phyloP scores from a whole-genome alignment of 1,140 invertebrate species.

The silkworm (Bombyx mori) region DNA sequence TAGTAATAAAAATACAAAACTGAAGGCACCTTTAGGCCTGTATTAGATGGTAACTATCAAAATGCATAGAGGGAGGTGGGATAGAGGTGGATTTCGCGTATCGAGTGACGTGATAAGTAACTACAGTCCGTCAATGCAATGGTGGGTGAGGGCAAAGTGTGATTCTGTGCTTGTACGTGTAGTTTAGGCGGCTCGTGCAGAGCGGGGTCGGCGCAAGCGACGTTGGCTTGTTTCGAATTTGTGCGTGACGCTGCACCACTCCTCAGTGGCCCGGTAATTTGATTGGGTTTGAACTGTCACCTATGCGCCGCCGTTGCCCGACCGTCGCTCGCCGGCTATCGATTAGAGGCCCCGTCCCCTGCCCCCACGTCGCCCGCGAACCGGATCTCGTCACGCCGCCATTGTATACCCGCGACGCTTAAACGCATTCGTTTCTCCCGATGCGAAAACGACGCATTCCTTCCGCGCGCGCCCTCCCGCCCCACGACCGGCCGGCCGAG shows the following conservation, averaged over 20 bases:
- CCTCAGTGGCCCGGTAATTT: conserved; percentile 59
- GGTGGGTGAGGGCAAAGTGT: conserved; percentile 20
- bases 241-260: conserved; percentile 54
- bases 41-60: too few species aligned
- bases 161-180: conserved; percentile 32
- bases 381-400: conserved; percentile 70
- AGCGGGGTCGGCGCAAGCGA: conserved; percentile 33
- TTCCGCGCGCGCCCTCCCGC: conserved; percentile 58
- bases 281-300: conserved; percentile 69
- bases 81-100: conserved; percentile 22
- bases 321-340: conserved; percentile 71
- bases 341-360: conserved; percentile 64
- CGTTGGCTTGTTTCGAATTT: conserved; percentile 33
- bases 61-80: conserved; percentile 18
- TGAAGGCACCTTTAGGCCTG: too few species aligned
- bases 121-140: conserved; percentile 35
- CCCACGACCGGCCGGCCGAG: conserved; percentile 36
- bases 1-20: too few species aligned
- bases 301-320: conserved; percentile 68
- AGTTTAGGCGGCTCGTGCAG: conserved; percentile 24
- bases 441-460: conserved; percentile 71
- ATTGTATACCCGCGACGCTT: conserved; percentile 70
- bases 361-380: conserved; percentile 58
- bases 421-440: conserved; percentile 71
- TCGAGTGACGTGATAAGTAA: conserved; percentile 34